Evolutionary conservation across 2,888 invertebrate genomes (phyloP).

Genomic region (Sinodicranocentrus sp.): DNA sequence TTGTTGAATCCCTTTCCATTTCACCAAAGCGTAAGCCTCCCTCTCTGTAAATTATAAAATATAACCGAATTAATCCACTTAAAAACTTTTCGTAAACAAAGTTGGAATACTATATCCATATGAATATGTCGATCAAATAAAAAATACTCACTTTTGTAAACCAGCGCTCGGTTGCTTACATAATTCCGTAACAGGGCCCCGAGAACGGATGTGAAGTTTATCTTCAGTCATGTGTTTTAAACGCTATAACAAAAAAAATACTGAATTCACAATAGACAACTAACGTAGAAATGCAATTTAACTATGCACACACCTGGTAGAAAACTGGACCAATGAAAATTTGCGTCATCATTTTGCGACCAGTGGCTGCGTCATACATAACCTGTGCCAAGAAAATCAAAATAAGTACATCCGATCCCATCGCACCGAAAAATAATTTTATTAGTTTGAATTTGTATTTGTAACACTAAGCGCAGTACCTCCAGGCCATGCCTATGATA

Average conservation of each 20-base stretch:
- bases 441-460: too few species aligned
- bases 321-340: slow-evolving; percentile 79
- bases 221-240: slow-evolving; percentile 84
- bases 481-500: slow-evolving; percentile 82
- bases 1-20: slow-evolving; percentile 84
- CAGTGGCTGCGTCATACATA: slow-evolving; percentile 82
- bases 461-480: too few species aligned
- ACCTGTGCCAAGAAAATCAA: slow-evolving; percentile 80
- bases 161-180: slow-evolving; percentile 83
- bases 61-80: too few species aligned
- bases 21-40: slow-evolving; percentile 83
- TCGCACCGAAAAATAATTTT: too few species aligned
- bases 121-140: too few species aligned
- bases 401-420: too few species aligned
- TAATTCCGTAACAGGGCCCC: slow-evolving; percentile 82
- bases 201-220: slow-evolving; percentile 81
- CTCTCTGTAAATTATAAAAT: slow-evolving; percentile 80
- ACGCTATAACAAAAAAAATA: slow-evolving; percentile 75
- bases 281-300: too few species aligned
- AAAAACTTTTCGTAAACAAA: too few species aligned
- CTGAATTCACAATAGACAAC: not conserved
- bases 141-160: not conserved
- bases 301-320: slow-evolving; percentile 79
- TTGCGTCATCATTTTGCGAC: slow-evolving; percentile 81
- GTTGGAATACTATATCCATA: too few species aligned